Conservation (phyloP, 1,140 invertebrate genomes). For the Copidosoma floridanum region DNA sequence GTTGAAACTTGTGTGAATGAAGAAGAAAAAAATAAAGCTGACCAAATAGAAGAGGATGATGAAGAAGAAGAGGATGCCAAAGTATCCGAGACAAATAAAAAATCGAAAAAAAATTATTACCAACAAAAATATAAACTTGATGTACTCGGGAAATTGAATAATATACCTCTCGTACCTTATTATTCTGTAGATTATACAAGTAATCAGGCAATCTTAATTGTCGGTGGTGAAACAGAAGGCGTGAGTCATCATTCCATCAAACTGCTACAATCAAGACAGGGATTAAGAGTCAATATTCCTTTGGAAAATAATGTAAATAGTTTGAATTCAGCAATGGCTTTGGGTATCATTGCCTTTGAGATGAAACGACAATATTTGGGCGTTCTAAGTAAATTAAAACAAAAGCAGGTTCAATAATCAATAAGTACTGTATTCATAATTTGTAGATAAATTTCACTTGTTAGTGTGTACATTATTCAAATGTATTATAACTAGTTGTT, state of each 20-base stretch:
- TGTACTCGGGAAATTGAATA: constrained; percentile 22
- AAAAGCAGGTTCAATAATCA: background rate
- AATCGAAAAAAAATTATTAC: constrained; percentile 3
- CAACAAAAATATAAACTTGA: constrained; percentile 23
- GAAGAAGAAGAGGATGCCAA: constrained; percentile 4
- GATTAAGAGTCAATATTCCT: constrained; percentile 73
- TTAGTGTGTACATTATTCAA: too few relatives aligned
- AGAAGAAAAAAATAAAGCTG: constrained; percentile 1
- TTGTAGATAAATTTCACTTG: background rate
- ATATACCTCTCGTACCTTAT: constrained; percentile 64
- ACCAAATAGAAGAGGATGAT: too few relatives aligned
- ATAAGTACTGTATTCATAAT: background rate
- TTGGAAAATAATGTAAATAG: constrained; percentile 77
- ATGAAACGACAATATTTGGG: constrained; percentile 68
- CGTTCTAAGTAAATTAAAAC: background rate
- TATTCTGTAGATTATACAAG: constrained; percentile 61
- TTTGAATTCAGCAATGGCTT: constrained; percentile 79
- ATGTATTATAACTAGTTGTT: too few relatives aligned
- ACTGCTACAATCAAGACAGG: constrained; percentile 59
- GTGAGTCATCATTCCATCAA: constrained; percentile 68
- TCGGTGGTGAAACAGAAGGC: constrained; percentile 88
- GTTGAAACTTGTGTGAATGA: background rate
- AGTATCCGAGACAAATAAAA: background rate
- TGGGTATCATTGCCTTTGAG: constrained; percentile 83
- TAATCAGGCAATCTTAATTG: constrained; percentile 63